These are phyloP conservation scores for Rhyzopertha dominica DNA, from an alignment of 1,140 invertebrate species.

Conservation along the genomic window DNA sequence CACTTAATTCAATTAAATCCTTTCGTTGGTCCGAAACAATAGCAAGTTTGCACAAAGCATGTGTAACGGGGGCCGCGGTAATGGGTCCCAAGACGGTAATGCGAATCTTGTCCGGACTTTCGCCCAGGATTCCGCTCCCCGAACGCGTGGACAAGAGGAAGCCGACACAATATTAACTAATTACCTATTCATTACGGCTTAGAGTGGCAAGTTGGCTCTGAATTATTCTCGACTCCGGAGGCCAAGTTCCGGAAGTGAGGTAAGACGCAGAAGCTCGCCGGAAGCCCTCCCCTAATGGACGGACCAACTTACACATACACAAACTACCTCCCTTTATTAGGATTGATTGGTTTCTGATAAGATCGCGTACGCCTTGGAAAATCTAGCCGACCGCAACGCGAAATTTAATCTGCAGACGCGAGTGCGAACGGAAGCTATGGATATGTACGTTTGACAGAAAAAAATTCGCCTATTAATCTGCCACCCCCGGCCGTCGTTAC, in stretches of 20 bases:
- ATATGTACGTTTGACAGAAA: no score
- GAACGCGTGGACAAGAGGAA: slow-evolving; percentile 33
- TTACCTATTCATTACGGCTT: slow-evolving; percentile 46
- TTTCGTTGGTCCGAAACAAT: slow-evolving; percentile 30
- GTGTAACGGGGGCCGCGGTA: slow-evolving; percentile 21
- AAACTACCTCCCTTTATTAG: slow-evolving; percentile 35
- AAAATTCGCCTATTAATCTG: no score
- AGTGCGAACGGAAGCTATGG: no score
- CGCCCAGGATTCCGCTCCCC: slow-evolving; percentile 21
- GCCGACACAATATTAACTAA: slow-evolving; percentile 44
- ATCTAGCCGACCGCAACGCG: no score
- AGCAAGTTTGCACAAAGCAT: slow-evolving; percentile 24
- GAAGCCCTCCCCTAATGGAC: slow-evolving; percentile 41
- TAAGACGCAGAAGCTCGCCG: slow-evolving; percentile 40
- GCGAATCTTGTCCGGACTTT: slow-evolving; percentile 20
- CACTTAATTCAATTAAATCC: slow-evolving; percentile 39
- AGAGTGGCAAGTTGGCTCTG: slow-evolving; percentile 44
- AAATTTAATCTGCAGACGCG: no score
- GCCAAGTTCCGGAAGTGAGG: slow-evolving; percentile 41
- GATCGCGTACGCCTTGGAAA: no score
- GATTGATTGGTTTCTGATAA: slow-evolving; percentile 41
- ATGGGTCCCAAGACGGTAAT: slow-evolving; percentile 35
- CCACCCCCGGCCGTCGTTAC: no score
- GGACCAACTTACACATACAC: slow-evolving; percentile 34
- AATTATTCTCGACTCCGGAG: slow-evolving; percentile 42